phyloP scores from a whole-genome alignment of 2,113 vertebrate species.

The Grammomys surdaster region DNA sequence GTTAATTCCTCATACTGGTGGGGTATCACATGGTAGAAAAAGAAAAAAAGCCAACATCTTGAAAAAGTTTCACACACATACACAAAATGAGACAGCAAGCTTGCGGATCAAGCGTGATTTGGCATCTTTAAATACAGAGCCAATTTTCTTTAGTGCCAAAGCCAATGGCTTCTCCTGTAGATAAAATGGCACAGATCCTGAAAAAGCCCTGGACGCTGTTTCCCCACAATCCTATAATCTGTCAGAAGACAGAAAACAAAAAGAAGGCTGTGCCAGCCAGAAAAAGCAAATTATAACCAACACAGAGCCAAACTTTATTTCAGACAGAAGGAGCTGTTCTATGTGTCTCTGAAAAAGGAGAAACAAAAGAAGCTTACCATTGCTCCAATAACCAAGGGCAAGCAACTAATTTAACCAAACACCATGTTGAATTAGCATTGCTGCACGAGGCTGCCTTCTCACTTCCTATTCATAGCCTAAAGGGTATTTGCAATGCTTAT shows the following conservation, averaged over 20 bases:
- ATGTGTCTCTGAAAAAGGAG: conserved; percentile 66
- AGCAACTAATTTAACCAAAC: conserved; percentile 74
- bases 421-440: conserved; percentile 60
- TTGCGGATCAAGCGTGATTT: conserved; percentile 79
- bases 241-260: conserved; percentile 81
- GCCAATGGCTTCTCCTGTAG: conserved; percentile 72
- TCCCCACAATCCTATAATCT: conserved; percentile 82
- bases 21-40: conserved; percentile 73
- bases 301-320: conserved; percentile 77
- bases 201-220: conserved; percentile 82
- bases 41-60: conserved; percentile 80
- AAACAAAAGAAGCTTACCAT: conserved; percentile 74
- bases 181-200: conserved; percentile 80
- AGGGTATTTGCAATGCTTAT: conserved; percentile 12
- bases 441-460: conserved; percentile 34
- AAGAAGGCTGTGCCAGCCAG: conserved; percentile 75
- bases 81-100: conserved; percentile 81
- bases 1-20: conserved; percentile 48
- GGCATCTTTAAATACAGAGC: conserved; percentile 80
- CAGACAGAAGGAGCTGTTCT: conserved; percentile 77
- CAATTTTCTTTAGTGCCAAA: conserved; percentile 76
- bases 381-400: conserved; percentile 72
- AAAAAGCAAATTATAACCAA: conserved; percentile 81
- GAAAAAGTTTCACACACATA: conserved; percentile 77
- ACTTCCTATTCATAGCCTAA: conserved; percentile 19